Base-by-base conservation (phyloP, 35 echinoderm and acorn worm genomes). In the Ophiothrix spiculata region DNA sequence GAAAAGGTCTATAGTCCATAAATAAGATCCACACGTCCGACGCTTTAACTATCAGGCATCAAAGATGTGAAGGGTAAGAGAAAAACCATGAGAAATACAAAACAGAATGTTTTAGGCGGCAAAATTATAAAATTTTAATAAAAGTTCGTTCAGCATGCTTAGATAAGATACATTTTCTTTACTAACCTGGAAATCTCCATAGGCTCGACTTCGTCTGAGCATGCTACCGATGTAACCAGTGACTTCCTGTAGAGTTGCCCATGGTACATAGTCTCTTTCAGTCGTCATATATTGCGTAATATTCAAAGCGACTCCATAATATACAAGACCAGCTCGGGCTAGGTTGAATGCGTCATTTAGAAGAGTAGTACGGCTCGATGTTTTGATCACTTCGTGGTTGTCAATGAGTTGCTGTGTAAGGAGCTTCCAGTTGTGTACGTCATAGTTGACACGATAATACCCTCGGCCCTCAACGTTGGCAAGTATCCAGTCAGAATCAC, bases 361-460 rank as follows among this genome's bases (percentile, higher is more conserved):
- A 1, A 87, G 14, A 23, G 74, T 28, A 0, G 86, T 37, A 16
- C 86, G 76, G 36, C 39, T 87, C 0, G 37, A 56, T 29, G 40
- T 78, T 16, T 75, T 31, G 17, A 87, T 46, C 25, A 84, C 56
- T 56, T 84, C 34, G 64, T 93, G 91, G 63, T 89, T 34, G 0
- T 11, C 33, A 16, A n/a, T 54, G 17, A 93, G 87, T 38, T 93
- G 91, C 15, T 76, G 35, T 36, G 63, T 93, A 1, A 93, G 37
- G 31, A 88, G 36, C 14, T 81, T 63, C 91, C 91, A 93, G 35
- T 93, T 93, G 25, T 76, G 45, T 2, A 41, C 87, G 82, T 93
- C 91, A 77, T 93, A 93, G 60, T 93, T 93, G 25, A 93, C 91
- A 8, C 91, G 39, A 42, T 93, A 93, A 42, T 85, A 81, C 21